phyloP scores from a whole-genome alignment of 1,140 invertebrate species.

The Varroa destructor region DNA sequence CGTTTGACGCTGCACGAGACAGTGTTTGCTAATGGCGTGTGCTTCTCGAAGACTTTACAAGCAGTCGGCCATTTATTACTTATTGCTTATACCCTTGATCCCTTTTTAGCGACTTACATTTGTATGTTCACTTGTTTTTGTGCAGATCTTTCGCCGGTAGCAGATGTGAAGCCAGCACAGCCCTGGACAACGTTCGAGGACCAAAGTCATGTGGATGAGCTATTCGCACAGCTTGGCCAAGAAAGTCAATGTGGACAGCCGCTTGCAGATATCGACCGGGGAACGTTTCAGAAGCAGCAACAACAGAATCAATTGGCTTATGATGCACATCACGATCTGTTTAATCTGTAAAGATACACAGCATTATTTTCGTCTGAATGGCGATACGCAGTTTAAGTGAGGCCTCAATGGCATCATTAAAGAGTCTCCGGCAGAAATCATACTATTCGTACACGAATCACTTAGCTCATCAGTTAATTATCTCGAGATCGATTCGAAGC shows the following conservation, averaged over 20 bases:
- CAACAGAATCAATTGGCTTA: neutral
- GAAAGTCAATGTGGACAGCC: neutral
- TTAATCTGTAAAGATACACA: slow-evolving; percentile 2
- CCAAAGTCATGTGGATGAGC: slow-evolving; percentile 11
- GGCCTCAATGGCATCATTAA: no score
- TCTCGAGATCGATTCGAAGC: no score
- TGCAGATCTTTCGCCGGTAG: slow-evolving; percentile 10
- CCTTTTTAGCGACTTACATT: neutral
- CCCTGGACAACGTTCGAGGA: slow-evolving; percentile 26
- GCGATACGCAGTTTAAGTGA: no score
- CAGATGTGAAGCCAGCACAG: neutral
- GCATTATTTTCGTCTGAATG: no score
- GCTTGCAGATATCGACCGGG: slow-evolving; percentile 12
- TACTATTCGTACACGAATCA: no score
- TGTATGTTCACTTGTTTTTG: neutral
- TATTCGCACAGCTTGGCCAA: slow-evolving; percentile 9
- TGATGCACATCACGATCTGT: slow-evolving; percentile 2
- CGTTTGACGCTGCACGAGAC: no score
- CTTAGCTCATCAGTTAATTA: no score
- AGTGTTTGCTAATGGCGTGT: no score
- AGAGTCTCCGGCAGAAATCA: no score
- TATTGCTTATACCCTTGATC: neutral
- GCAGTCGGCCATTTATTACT: no score
- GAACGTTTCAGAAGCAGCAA: neutral
- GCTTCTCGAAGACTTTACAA: no score